phyloP scores from a whole-genome alignment of 1,140 invertebrate genomes.

The Lepidurus couesii region DNA sequence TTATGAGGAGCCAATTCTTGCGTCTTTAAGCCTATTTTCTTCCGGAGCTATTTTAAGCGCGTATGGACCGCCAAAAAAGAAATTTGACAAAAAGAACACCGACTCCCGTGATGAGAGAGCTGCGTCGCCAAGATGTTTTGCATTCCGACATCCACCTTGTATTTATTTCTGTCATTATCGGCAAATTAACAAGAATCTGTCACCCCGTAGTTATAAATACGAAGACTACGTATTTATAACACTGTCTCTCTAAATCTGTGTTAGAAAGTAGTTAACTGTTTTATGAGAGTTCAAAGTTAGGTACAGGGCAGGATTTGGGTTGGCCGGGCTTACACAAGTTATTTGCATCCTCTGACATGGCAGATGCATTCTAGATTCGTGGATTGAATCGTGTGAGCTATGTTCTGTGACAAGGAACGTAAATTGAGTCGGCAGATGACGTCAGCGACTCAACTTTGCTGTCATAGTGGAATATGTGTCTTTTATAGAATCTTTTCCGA shows the following conservation, averaged over 20 bases:
- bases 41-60: not conserved
- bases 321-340: not conserved
- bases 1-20: not conserved
- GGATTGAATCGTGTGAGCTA: not conserved
- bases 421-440: not conserved
- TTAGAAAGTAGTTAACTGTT: not conserved
- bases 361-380: not conserved
- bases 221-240: not conserved
- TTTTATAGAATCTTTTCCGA: not conserved
- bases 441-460: not conserved
- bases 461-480: not conserved
- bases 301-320: not conserved
- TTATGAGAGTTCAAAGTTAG: not conserved
- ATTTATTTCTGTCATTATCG: slow-evolving; percentile 1
- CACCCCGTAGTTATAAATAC: not conserved
- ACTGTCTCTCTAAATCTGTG: not conserved
- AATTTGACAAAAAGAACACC: not conserved
- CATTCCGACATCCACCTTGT: not conserved
- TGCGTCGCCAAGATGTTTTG: not conserved
- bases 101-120: not conserved
- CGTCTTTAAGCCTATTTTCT: not conserved
- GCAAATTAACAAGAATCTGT: slow-evolving; percentile 22
- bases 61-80: not conserved
- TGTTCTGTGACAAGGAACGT: not conserved
- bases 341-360: slow-evolving; percentile 6